Evolutionary conservation across 2,888 invertebrate genomes (phyloP), one percentile per base, ranked within the genome.

Genomic region (Hypselothyrea guttata): DNA sequence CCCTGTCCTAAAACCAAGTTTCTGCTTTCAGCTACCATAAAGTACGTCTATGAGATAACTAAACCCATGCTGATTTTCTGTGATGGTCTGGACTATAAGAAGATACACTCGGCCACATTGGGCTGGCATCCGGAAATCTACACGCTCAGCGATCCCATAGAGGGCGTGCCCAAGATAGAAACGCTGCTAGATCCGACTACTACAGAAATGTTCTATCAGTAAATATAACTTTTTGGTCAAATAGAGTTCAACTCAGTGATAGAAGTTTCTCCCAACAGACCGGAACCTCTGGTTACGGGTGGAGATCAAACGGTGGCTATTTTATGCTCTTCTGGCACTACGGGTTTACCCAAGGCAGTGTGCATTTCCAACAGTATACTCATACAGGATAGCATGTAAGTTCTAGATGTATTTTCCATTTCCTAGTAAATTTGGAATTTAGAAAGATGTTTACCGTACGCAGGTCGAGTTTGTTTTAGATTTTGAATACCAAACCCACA

Each of bases 241-340:
- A n/a, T n/a, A n/a, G n/a, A n/a, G n/a, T n/a, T n/a, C n/a, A n/a
- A n/a, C n/a, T n/a, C n/a, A n/a, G n/a, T n/a, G n/a, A 13, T 38
- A 35, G 12, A 1, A 12, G 12, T 41, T 13, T 13, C 41, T 8
- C 11, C 8, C 5, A 28, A 2, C 9, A 87, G 87, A 16, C 71
- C 79, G 1, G 71, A 68, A 27, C 53, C 54, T 1, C 47, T 88
- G 1, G 63, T 53, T 8, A 58, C 61, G 40, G 79, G 84, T 1
- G 64, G 63, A 0, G 69, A 71, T 44, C 83, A 86, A 51, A 75
- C 79, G 2, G 71, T 81, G 22, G 79, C 66, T 2, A 86, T 88
- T 38, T 30, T 87, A 7, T 84, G 84, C 52, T 86, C 88, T 0
- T 88, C 86, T 1, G 88, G 88, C 2, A 86, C 87, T 2, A 86